Conservation (phyloP, 1,140 invertebrate species). For the Drosophila pseudoananassae region DNA sequence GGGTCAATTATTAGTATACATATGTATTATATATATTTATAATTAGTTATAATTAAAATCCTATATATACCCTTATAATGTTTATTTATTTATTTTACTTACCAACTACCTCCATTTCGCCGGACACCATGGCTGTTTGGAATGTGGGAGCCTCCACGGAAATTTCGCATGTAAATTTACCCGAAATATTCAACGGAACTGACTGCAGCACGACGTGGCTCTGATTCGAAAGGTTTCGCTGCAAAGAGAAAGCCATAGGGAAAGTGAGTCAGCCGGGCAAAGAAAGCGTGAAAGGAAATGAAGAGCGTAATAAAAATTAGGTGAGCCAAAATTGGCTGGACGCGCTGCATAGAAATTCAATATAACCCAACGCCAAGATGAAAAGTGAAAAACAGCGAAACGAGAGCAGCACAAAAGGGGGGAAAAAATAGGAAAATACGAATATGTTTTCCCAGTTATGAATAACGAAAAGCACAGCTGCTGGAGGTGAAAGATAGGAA, state of each 20-base stretch:
- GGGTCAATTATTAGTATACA: no score
- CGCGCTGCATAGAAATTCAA: conserved; percentile 74
- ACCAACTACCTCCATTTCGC: conserved; percentile 91
- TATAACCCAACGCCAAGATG: conserved; percentile 33
- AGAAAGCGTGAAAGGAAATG: conserved; percentile 37
- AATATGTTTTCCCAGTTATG: conserved; percentile 50
- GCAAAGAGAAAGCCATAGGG: conserved; percentile 15
- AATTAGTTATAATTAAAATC: no score
- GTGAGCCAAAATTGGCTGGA: conserved; percentile 64
- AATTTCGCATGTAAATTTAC: conserved; percentile 92
- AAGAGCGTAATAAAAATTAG: conserved; percentile 67
- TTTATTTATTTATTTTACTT: conserved; percentile 77
- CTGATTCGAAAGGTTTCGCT: conserved; percentile 87
- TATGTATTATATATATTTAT: no score
- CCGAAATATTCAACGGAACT: conserved; percentile 87
- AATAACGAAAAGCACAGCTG: conserved; percentile 43
- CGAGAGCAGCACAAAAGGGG: conserved; percentile 14
- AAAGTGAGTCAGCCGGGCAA: conserved; percentile 31
- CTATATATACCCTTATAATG: no score
- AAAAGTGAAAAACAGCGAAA: conserved; percentile 33
- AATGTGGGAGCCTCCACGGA: conserved; percentile 94
- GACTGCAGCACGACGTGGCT: conserved; percentile 87
- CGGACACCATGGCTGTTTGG: conserved; percentile 89
- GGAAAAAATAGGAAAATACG: conserved; percentile 7
- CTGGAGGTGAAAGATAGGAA: conserved; percentile 14